Percentiles rank a stretch among this genome's conserved stretches.
phyloP scores from a whole-genome alignment of 2,797 vertebrate genomes.

The Chromobotia macracanthus region DNA sequence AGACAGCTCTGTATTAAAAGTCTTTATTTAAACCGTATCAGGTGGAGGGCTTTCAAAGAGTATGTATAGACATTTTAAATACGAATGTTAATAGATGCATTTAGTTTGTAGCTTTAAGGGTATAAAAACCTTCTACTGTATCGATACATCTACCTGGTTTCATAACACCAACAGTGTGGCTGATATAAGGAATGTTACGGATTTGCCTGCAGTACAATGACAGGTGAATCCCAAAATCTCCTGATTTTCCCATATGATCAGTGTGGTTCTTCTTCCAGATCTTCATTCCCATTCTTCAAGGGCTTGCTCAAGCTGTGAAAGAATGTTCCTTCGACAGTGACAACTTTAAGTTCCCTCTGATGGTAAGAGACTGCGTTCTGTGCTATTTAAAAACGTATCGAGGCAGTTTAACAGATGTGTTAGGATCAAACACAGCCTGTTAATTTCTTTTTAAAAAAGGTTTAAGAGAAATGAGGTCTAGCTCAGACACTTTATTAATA shows the following conservation, averaged over 20 bases:
- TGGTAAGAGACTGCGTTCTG: constrained; percentile 80
- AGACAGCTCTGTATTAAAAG: not conserved
- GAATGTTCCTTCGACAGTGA: constrained; percentile 98
- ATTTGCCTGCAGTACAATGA: not conserved
- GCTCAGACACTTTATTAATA: too few species aligned
- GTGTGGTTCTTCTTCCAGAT: constrained; percentile 79
- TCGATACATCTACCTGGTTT: too few species aligned
- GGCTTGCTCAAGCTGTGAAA: constrained; percentile 91
- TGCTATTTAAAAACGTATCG: constrained; percentile 8
- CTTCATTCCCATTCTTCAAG: constrained; percentile 94
- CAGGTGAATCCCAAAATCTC: not conserved
- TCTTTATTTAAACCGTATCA: not conserved
- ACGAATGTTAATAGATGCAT: not conserved
- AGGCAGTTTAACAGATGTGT: too few species aligned
- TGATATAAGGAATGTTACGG: not conserved
- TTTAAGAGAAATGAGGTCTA: too few species aligned
- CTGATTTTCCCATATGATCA: not conserved
- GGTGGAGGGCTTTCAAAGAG: not conserved
- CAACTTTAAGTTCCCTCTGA: constrained; percentile 97
- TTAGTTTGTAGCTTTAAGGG: not conserved
- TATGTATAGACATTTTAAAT: constrained; percentile 1
- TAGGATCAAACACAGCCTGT: not conserved
- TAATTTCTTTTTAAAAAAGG: not conserved
- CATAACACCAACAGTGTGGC: too few species aligned
- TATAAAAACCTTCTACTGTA: too few species aligned